Conservation (phyloP, 2,888 invertebrate species). For the Ceratothoa steindachneri region DNA sequence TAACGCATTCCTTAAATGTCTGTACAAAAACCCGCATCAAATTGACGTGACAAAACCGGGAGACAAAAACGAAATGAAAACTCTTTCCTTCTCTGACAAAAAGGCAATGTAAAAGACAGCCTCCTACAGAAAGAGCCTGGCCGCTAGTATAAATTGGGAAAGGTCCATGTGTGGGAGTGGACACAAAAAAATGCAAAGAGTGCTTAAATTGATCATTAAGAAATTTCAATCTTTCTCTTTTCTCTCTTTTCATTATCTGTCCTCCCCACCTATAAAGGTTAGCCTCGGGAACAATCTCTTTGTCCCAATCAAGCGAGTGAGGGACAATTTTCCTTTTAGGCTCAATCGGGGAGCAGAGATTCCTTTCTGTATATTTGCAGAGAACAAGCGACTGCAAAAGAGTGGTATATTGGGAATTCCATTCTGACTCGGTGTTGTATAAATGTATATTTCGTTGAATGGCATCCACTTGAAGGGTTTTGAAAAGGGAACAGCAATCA, state of each 20-base stretch:
- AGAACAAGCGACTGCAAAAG: constrained; percentile 10
- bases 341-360: neutral
- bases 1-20: neutral
- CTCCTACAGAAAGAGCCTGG: neutral
- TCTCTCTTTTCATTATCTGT: neutral
- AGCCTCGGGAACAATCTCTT: constrained; percentile 9
- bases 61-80: neutral
- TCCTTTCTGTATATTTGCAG: neutral
- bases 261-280: constrained; percentile 14
- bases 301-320: neutral
- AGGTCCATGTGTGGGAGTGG: neutral
- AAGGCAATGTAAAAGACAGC: neutral
- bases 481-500: constrained; percentile 64
- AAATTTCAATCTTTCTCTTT: neutral
- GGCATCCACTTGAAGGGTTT: constrained; percentile 31
- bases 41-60: neutral
- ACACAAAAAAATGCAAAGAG: neutral
- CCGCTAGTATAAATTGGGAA: neutral
- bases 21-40: neutral
- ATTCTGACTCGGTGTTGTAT: constrained; percentile 15
- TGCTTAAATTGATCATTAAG: neutral
- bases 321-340: neutral
- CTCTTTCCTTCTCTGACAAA: neutral
- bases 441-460: constrained; percentile 31
- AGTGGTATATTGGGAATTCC: neutral